Evolutionary conservation across 1,140 invertebrate species (phyloP), one percentile per base, ranked within the genome.

Genomic region (Ylistrum balloti): DNA sequence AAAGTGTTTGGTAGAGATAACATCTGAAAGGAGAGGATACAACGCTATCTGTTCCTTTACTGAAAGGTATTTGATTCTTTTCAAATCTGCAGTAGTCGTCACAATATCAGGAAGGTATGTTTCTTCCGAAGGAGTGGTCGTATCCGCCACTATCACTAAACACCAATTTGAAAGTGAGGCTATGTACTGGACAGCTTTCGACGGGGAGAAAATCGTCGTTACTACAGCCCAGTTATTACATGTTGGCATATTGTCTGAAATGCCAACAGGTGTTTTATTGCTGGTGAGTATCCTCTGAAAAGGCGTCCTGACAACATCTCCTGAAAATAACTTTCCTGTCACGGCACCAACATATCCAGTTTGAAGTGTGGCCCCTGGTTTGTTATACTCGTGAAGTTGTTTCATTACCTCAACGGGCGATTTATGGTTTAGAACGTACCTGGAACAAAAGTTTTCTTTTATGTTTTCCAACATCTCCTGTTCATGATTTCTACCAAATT

Each of bases 1-100:
- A 56, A 91, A 90, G 20, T 33, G 17, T n/a, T 90, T 89, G 28
- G 34, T 88, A 0, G 89, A 89, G 20, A 91, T 45, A 20, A n/a
- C 17, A 13, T 88, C 33, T 7, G 87, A 22, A 45, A 91, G 88
- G 10, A 85, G 20, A 17, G 89, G 87, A 34, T 86, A 35, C 15
- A 85, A 22, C 32, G 1, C 32, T 11, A 33, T 88, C 10, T 91
- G 91, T 41, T 91, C 89, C 0, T 7, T 22, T 11, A 33, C 33
- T 7, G 33, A 33, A 28, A 90, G 74, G 74, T 87, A 34, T 35
- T 87, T 45, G 33, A 86, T 28, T 88, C 34, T 87, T 45, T 32
- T 35, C 17, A 1, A 17, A 20, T 32, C 33, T 48, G 34, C 34
- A 32, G 20, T 33, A 33, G 38, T 38, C 45, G 20, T 35, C 15